These are phyloP conservation scores for Struthio camelus DNA, from an alignment of 2,113 vertebrate species.

Conservation along the genomic window DNA sequence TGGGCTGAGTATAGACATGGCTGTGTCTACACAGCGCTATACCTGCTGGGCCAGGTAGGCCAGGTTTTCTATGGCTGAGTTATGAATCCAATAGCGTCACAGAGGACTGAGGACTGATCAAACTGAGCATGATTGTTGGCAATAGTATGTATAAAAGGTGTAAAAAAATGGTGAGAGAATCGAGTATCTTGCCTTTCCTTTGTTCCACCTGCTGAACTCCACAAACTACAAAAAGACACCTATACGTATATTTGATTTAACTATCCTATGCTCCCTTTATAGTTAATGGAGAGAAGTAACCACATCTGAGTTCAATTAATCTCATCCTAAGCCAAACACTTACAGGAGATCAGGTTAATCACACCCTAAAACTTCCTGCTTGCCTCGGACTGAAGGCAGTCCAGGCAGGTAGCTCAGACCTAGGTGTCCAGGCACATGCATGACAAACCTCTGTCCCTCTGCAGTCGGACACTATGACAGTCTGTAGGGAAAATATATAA, in stretches of 20 bases:
- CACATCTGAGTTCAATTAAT: neutral
- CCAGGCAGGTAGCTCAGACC: neutral
- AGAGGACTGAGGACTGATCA: neutral
- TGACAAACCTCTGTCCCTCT: neutral
- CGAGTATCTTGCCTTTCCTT: neutral
- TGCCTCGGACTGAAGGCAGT: too few species aligned
- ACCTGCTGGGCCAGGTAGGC: neutral
- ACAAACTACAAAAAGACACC: neutral
- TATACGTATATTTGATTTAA: neutral
- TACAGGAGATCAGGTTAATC: neutral
- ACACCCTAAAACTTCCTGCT: neutral
- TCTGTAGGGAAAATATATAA: neutral
- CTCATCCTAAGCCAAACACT: neutral
- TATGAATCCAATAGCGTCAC: neutral
- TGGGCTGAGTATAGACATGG: neutral
- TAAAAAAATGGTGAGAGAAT: neutral
- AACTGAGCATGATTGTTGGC: neutral
- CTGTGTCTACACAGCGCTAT: neutral
- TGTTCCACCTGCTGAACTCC: neutral
- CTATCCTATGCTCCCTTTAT: neutral
- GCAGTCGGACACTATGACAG: neutral
- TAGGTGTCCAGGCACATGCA: too few species aligned
- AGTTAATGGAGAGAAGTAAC: neutral
- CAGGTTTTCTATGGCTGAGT: neutral
- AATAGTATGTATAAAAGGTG: neutral